Conservation (phyloP, 2,113 vertebrate genomes). For the Hyaena hyaena region DNA sequence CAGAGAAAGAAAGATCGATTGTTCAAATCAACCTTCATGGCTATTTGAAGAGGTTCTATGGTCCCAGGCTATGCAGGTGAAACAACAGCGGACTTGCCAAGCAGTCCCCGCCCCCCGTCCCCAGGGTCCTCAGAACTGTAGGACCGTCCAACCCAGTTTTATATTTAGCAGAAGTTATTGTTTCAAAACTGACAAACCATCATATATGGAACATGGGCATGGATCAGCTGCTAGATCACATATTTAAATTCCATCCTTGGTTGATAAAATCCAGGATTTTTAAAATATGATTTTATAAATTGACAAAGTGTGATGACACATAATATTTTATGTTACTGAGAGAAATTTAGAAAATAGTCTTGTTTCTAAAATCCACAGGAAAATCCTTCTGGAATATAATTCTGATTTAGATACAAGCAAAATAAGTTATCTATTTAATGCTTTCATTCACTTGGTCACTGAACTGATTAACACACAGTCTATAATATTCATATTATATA, state of each 20-base stretch:
- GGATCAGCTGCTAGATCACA: neutral
- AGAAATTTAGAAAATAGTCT: neutral
- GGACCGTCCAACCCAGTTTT: neutral
- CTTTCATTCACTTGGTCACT: neutral
- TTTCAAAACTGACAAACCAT: conserved; percentile 9
- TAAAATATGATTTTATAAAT: neutral
- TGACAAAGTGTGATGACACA: neutral
- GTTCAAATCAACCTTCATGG: neutral
- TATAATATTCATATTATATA: neutral
- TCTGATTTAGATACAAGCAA: neutral
- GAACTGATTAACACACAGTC: neutral
- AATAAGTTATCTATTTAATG: neutral
- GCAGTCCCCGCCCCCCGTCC: neutral
- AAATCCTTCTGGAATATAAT: neutral
- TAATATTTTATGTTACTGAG: neutral
- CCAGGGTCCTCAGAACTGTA: neutral
- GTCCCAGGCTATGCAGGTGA: neutral
- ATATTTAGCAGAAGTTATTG: neutral
- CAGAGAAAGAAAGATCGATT: neutral
- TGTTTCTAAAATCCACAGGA: neutral
- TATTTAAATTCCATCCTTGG: neutral
- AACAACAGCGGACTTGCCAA: neutral
- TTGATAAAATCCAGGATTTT: neutral
- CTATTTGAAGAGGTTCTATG: neutral
- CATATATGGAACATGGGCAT: neutral